phyloP scores from a whole-genome alignment of 1,140 invertebrate genomes.

The Triops longicaudatus region DNA sequence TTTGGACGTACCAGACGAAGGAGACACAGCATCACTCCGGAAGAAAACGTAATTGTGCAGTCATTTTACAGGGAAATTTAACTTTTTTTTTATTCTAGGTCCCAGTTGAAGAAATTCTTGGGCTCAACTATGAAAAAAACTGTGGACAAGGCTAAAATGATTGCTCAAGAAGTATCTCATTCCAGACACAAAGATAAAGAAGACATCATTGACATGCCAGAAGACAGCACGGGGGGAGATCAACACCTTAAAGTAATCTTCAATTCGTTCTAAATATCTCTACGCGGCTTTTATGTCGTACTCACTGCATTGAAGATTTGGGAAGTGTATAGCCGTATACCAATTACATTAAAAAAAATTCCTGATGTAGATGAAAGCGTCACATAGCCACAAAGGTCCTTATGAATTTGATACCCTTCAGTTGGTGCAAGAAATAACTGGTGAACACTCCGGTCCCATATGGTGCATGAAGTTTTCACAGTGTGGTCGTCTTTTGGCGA shows the following conservation, averaged over 20 bases:
- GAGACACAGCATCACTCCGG: conserved; percentile 34
- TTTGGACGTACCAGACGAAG: conserved; percentile 26
- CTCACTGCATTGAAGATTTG: too few species aligned
- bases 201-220: conserved; percentile 66
- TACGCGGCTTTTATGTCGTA: neutral
- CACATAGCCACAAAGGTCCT: conserved; percentile 89
- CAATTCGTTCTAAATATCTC: neutral
- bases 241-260: conserved; percentile 62
- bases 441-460: conserved; percentile 81
- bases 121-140: conserved; percentile 79
- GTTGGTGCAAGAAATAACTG: conserved; percentile 63
- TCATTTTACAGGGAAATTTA: conserved; percentile 15
- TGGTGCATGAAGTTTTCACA: conserved; percentile 99
- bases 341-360: too few species aligned
- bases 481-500: conserved; percentile 84
- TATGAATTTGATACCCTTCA: conserved; percentile 81
- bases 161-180: conserved; percentile 72
- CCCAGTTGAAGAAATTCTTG: conserved; percentile 71
- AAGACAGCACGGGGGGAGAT: conserved; percentile 70
- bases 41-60: conserved; percentile 38
- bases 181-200: conserved; percentile 76
- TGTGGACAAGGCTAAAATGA: conserved; percentile 79
- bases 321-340: too few species aligned
- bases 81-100: conserved; percentile 36
- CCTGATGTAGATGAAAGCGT: conserved; percentile 76